Base-by-base conservation (phyloP, 1,140 invertebrate species). In the Periplaneta americana region DNA sequence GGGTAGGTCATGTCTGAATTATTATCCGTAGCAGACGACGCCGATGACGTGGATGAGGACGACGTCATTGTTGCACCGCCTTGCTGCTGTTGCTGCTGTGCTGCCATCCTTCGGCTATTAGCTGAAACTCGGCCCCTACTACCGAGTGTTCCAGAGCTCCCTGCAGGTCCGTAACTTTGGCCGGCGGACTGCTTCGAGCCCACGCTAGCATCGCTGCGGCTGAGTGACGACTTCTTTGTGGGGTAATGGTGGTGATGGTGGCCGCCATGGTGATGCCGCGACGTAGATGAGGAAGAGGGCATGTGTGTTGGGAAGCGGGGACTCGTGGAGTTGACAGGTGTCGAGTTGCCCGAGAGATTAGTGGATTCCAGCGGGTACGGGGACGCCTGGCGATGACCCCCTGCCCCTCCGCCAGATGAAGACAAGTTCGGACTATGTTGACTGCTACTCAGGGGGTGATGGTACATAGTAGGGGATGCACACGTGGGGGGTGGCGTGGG, bases 361-460 rank as follows among this genome's bases (percentile, higher is more conserved):
- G 91, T 93, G 85, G 90, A 92, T 86, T 93, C 93, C 78, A 91
- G 86, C 48, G 93, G 92, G 85, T 93, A 93, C 17, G 93, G 93
- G 32, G 92, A 93, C 11, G 92, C 90, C 86, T 93, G 93, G 74
- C 93, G 87, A 85, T 90, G 90, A 35, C 80, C 39, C 3, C 81
- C 81, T 4, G n/a, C 1, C 2, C 17, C 39, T 22, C 39, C 13
- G 39, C 39, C 39, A 17, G 39, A 66, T 18, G 79, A 33, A 74
- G 35, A 32, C 35, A 36, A 76, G 74, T 78, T 66, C 28, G 74
- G 57, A 35, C 39, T 48, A 28, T 78, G 80, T 9, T 37, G 32
- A 18, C 35, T 81, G 35, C 28, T 35, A n/a, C 74, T 35, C 48
- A 74, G 75, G 13, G 80, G 57, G 34, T 79, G 91, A 87, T 82